Evolutionary conservation across 1,140 invertebrate species (phyloP).

Genomic region (Metopolophium dirhodum): DNA sequence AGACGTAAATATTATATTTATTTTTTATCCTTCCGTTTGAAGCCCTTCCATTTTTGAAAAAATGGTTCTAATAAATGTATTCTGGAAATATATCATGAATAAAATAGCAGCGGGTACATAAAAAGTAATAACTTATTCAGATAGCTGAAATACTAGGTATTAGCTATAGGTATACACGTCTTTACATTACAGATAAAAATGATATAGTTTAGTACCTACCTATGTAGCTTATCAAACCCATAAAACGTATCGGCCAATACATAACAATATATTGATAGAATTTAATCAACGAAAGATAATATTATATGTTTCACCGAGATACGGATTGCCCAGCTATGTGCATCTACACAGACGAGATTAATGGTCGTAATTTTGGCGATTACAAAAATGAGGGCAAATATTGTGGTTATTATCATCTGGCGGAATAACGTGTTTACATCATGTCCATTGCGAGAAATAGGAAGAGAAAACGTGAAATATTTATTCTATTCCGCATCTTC

Average conservation of each 20-base stretch:
- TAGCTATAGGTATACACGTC: not conserved
- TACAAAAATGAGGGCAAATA: conserved; percentile 2
- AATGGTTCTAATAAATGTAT: not conserved
- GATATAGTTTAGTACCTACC: not conserved
- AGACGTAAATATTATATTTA: not conserved
- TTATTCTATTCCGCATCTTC: not conserved
- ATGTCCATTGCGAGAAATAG: conserved; percentile 16
- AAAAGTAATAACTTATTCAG: not conserved
- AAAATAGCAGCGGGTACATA: not conserved
- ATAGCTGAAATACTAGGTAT: not conserved
- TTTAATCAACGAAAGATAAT: not conserved
- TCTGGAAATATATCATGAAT: too few relatives aligned
- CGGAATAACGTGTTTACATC: not conserved
- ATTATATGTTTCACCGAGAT: not conserved
- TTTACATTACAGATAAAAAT: not conserved
- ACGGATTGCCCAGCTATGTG: not conserved
- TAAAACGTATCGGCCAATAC: not conserved
- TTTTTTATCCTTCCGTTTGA: not conserved
- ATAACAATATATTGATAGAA: not conserved
- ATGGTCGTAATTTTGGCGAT: not conserved
- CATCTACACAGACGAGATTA: not conserved
- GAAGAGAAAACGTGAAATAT: conserved; percentile 18
- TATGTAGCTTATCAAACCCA: not conserved
- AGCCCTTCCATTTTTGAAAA: not conserved
- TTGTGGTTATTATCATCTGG: not conserved